phyloP scores from a whole-genome alignment of 2,113 vertebrate species.

The Chrysochloris asiatica region DNA sequence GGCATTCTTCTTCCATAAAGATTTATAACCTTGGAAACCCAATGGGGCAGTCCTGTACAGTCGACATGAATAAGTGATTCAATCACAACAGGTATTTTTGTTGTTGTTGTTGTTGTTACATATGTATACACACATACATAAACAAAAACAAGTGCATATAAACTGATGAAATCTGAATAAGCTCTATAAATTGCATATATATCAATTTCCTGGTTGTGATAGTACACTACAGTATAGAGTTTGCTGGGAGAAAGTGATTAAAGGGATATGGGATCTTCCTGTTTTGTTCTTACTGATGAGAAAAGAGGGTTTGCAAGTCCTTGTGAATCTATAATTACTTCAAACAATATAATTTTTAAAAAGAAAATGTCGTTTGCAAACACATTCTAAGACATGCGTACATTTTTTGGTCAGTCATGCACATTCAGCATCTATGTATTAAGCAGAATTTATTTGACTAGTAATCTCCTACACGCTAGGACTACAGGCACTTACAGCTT shows the following conservation, averaged over 20 bases:
- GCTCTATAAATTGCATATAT: too few relatives aligned
- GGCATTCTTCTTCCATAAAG: too few relatives aligned
- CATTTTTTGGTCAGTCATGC: background rate
- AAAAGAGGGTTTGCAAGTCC: fast-evolving
- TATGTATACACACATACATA: too few relatives aligned
- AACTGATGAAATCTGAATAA: background rate
- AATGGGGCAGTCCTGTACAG: background rate
- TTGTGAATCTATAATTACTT: background rate
- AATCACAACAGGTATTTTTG: too few relatives aligned
- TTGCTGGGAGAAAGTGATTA: background rate
- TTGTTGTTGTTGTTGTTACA: too few relatives aligned
- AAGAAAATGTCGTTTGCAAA: background rate
- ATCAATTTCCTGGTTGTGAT: background rate
- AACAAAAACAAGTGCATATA: background rate
- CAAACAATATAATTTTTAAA: background rate
- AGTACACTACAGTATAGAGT: background rate
- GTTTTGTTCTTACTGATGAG: background rate
- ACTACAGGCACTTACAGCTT: too few relatives aligned
- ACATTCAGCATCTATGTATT: background rate
- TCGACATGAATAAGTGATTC: too few relatives aligned
- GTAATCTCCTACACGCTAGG: too few relatives aligned
- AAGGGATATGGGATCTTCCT: background rate
- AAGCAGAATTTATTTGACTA: background rate
- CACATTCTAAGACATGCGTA: background rate
- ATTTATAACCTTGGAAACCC: background rate